These are phyloP conservation scores for Agonum fuliginosum DNA, from an alignment of 2,888 invertebrate species.

Conservation along the genomic window DNA sequence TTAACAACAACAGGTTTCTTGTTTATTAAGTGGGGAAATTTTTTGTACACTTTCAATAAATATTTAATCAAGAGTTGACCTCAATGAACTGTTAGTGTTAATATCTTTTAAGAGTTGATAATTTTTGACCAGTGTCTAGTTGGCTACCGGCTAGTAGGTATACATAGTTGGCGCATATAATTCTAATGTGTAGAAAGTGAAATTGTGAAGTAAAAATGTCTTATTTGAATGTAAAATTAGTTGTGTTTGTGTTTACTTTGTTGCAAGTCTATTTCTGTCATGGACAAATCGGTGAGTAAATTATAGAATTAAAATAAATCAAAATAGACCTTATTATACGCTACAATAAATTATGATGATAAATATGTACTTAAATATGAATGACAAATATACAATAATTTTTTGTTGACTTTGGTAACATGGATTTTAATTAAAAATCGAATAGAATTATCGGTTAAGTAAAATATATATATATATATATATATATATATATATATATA, in stretches of 20 bases:
- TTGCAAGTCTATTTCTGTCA: conserved; percentile 1
- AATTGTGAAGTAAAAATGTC: conserved; percentile 11
- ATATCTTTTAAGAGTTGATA: not conserved
- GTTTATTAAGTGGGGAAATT: not conserved
- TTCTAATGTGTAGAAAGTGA: conserved; percentile 21
- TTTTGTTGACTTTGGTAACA: too few relatives aligned
- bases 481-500: too few relatives aligned
- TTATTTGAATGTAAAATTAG: conserved; percentile 7
- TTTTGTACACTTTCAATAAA: conserved; percentile 25
- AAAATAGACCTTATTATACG: too few relatives aligned
- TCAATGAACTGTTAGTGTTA: conserved; percentile 21
- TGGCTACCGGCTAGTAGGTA: not conserved
- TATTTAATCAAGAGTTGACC: conserved; percentile 34
- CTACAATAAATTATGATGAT: too few relatives aligned
- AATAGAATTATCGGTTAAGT: too few relatives aligned
- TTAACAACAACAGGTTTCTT: conserved; percentile 7
- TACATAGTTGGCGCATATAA: not conserved
- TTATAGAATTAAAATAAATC: too few relatives aligned
- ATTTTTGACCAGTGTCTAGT: not conserved
- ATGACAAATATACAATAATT: too few relatives aligned
- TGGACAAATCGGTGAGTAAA: conserved; percentile 26
- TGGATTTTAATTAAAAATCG: too few relatives aligned
- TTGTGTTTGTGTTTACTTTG: not conserved
- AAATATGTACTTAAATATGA: too few relatives aligned
- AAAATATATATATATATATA: too few relatives aligned